Conservation (phyloP, 2,113 vertebrate genomes). For the Mormyrus iriodes region DNA sequence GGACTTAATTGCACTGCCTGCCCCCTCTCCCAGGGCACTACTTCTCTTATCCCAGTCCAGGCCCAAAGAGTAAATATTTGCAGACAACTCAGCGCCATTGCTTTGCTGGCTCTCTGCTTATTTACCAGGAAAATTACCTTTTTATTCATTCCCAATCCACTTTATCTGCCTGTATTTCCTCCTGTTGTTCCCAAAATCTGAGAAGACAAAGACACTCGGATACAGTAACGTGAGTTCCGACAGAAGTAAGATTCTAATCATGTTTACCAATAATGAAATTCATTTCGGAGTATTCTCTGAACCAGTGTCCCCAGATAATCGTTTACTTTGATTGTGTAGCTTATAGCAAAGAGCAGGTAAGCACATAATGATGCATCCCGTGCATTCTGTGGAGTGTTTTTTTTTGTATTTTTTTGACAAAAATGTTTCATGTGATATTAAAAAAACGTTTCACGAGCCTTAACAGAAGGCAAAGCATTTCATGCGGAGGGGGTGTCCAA, state of each 20-base stretch:
- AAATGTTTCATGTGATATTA: not conserved
- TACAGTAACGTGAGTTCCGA: not conserved
- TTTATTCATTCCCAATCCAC: conserved; percentile 33
- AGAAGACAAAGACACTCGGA: not conserved
- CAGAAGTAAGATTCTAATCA: not conserved
- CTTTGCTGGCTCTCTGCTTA: conserved; percentile 45
- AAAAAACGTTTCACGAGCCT: not conserved
- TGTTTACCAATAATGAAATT: not conserved
- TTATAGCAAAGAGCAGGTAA: not conserved
- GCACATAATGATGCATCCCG: not conserved
- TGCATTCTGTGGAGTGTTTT: not conserved
- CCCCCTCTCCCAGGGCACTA: not conserved
- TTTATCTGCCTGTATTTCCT: conserved; percentile 20
- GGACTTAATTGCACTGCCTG: conserved; percentile 35
- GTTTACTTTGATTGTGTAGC: not conserved
- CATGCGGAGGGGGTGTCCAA: conserved; percentile 2
- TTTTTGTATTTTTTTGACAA: not conserved
- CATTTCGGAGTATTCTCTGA: not conserved
- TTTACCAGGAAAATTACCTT: conserved; percentile 45
- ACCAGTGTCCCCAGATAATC: not conserved
- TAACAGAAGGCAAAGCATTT: conserved; percentile 27
- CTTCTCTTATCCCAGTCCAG: conserved; percentile 15
- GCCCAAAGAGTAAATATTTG: conserved; percentile 53
- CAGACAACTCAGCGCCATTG: conserved; percentile 39
- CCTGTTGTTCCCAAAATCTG: not conserved